These are phyloP conservation scores for Adelges cooleyi DNA, from an alignment of 1,140 invertebrate genomes.

Conservation along the genomic window DNA sequence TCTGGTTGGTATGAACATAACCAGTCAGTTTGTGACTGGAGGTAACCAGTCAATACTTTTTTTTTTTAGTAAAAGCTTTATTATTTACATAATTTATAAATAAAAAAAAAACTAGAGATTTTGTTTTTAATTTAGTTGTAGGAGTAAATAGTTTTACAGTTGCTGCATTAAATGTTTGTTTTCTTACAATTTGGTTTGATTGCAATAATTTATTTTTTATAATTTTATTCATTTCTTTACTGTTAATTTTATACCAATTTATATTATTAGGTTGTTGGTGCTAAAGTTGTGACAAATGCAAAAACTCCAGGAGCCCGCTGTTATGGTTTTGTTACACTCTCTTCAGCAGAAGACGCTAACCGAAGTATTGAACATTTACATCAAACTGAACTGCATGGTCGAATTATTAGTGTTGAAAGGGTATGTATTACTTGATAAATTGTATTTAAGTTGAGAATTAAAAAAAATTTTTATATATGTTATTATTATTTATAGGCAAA, in stretches of 20 bases:
- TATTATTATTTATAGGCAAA: slow-evolving; percentile 32
- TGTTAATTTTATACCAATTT: too few species aligned
- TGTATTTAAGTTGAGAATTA: not conserved
- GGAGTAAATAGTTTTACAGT: too few species aligned
- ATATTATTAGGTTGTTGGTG: slow-evolving; percentile 56
- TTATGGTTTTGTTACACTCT: slow-evolving; percentile 92
- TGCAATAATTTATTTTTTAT: too few species aligned
- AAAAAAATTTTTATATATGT: not conserved
- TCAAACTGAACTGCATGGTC: slow-evolving; percentile 79
- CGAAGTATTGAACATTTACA: slow-evolving; percentile 82
- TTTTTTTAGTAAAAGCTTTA: too few species aligned
- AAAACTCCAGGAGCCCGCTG: slow-evolving; percentile 78
- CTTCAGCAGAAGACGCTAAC: slow-evolving; percentile 70
- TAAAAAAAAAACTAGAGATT: too few species aligned
- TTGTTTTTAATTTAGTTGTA: too few species aligned
- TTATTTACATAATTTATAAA: too few species aligned
- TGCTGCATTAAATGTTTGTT: too few species aligned
- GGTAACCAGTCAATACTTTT: too few species aligned
- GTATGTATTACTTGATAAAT: slow-evolving; percentile 38
- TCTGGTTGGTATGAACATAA: not conserved
- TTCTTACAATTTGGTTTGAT: too few species aligned
- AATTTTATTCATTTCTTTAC: too few species aligned
- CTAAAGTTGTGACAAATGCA: slow-evolving; percentile 93
- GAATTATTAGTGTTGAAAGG: slow-evolving; percentile 86
- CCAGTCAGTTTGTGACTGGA: not conserved